Conservation (phyloP, 1,140 invertebrate species). For the Chlorops oryzae region DNA sequence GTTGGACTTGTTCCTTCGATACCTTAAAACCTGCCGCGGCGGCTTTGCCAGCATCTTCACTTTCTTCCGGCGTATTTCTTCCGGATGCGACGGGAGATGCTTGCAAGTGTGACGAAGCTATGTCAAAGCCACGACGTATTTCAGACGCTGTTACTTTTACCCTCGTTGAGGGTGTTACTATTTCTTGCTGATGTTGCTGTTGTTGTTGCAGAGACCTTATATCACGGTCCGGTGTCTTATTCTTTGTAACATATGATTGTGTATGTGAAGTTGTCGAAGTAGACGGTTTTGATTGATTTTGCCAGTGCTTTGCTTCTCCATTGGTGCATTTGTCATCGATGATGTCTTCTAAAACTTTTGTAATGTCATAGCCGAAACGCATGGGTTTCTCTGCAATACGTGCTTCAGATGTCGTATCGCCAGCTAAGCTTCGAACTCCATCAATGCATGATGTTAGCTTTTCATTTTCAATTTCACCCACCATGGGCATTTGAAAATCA, state of each 20-base stretch:
- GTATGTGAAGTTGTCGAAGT: background rate
- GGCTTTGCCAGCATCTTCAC: constrained; percentile 15
- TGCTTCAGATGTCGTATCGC: constrained; percentile 66
- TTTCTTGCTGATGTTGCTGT: constrained; percentile 17
- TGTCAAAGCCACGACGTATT: constrained; percentile 50
- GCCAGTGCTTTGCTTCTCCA: constrained; percentile 10
- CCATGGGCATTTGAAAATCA: constrained; percentile 49
- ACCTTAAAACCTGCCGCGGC: constrained; percentile 27
- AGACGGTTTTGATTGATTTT: constrained; percentile 13
- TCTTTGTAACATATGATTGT: too few relatives aligned
- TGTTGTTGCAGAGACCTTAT: constrained; percentile 19
- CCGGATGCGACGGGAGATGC: constrained; percentile 58
- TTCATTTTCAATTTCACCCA: constrained; percentile 62
- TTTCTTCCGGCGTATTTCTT: constrained; percentile 48
- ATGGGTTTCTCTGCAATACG: constrained; percentile 62
- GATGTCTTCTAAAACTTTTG: constrained; percentile 65
- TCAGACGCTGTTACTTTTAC: constrained; percentile 15
- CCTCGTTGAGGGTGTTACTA: background rate
- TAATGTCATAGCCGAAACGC: constrained; percentile 63
- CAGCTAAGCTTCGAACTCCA: constrained; percentile 71
- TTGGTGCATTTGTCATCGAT: constrained; percentile 51
- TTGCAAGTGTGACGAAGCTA: constrained; percentile 36
- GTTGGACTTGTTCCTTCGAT: constrained; percentile 39
- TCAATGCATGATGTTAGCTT: constrained; percentile 79
- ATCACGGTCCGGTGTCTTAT: too few relatives aligned